Evolutionary conservation across 1,140 invertebrate genomes (phyloP).

Genomic region (Vanessa tameamea): DNA sequence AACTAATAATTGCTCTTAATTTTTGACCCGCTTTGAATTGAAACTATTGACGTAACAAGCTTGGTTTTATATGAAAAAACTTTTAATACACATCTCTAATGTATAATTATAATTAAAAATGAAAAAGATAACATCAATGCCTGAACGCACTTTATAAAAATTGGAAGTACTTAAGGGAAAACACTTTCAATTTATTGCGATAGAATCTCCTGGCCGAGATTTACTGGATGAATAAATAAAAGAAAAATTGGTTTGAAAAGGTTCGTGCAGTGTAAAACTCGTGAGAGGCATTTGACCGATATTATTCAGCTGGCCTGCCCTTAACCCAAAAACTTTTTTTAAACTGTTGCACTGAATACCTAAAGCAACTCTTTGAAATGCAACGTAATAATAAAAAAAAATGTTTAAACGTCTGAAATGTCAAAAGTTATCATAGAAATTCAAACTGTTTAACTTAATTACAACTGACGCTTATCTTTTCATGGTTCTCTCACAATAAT

Average conservation of each 20-base stretch:
- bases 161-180: constrained; percentile 19
- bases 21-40: too few species aligned
- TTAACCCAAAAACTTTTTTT: constrained; percentile 41
- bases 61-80: background rate
- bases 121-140: constrained; percentile 5
- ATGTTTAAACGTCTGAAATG: background rate
- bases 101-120: background rate
- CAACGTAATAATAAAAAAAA: constrained; percentile 14
- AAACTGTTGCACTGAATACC: constrained; percentile 35
- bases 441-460: too few species aligned
- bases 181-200: constrained; percentile 32
- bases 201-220: constrained; percentile 30
- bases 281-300: constrained; percentile 40
- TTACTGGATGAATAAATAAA: constrained; percentile 33
- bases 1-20: too few species aligned
- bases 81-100: background rate
- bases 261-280: constrained; percentile 35
- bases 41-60: too few species aligned
- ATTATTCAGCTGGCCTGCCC: constrained; percentile 32
- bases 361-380: constrained; percentile 23
- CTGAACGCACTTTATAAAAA: constrained; percentile 10
- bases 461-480: too few species aligned
- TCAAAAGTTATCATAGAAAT: background rate
- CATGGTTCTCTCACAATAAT: too few species aligned
- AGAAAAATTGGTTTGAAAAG: constrained; percentile 37